Evolutionary conservation across 1,140 invertebrate species (phyloP).

Genomic region (Bombus soroeensis): DNA sequence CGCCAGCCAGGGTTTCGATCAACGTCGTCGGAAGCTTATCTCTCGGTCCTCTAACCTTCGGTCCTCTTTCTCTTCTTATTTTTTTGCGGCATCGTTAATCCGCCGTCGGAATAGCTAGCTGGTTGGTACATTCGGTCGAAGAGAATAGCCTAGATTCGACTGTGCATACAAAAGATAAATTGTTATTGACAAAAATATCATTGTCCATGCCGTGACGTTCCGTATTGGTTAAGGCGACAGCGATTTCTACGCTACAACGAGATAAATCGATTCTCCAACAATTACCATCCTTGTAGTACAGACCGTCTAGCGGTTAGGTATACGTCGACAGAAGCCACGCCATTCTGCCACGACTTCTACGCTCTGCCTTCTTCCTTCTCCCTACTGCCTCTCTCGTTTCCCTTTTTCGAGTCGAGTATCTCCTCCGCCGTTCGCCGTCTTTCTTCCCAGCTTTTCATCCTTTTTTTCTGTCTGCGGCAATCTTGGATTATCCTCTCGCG

Average conservation of each 20-base stretch:
- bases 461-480: slow-evolving; percentile 38
- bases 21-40: background rate
- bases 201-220: slow-evolving; percentile 45
- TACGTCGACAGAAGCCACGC: slow-evolving; percentile 39
- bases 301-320: slow-evolving; percentile 23
- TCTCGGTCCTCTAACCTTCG: too few species aligned
- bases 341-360: slow-evolving; percentile 28
- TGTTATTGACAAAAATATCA: slow-evolving; percentile 66
- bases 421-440: slow-evolving; percentile 3
- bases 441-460: slow-evolving; percentile 11
- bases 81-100: too few species aligned
- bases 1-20: background rate
- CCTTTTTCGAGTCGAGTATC: background rate
- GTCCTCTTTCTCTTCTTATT: too few species aligned
- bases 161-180: slow-evolving; percentile 52
- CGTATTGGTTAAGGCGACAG: slow-evolving; percentile 60
- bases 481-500: slow-evolving; percentile 46
- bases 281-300: slow-evolving; percentile 59
- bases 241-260: slow-evolving; percentile 36
- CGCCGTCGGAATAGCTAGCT: background rate
- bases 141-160: slow-evolving; percentile 27
- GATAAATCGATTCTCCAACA: slow-evolving; percentile 67
- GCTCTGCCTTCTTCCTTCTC: too few species aligned
- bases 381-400: background rate
- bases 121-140: background rate